phyloP scores from a whole-genome alignment of 2,113 vertebrate species.

The Cyprinodon brontotheroides region DNA sequence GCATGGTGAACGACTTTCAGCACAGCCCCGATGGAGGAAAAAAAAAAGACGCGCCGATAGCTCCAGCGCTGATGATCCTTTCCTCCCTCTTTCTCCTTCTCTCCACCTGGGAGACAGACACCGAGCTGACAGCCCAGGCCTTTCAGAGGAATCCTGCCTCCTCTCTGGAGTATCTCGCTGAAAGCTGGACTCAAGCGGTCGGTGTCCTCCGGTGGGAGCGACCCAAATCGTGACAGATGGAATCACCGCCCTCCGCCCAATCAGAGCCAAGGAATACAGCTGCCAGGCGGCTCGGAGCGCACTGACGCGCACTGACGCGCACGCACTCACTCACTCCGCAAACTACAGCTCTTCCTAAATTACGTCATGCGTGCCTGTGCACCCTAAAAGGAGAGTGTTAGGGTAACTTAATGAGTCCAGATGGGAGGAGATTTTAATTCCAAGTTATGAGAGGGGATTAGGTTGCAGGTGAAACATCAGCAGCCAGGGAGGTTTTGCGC shows the following conservation, averaged over 20 bases:
- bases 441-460: constrained; percentile 16
- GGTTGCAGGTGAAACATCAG: constrained; percentile 4
- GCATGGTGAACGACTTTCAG: constrained; percentile 85
- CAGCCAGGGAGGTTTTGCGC: constrained; percentile 4
- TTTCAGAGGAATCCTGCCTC: constrained; percentile 49
- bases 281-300: constrained; percentile 65
- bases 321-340: constrained; percentile 16
- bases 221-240: constrained; percentile 74
- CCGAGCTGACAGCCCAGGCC: constrained; percentile 56
- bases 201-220: constrained; percentile 68
- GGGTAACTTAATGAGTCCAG: constrained; percentile 42
- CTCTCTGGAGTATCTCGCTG: constrained; percentile 44
- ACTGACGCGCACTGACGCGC: constrained; percentile 65
- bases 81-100: constrained; percentile 23
- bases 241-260: constrained; percentile 77
- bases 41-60: constrained; percentile 30
- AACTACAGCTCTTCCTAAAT: constrained; percentile 68
- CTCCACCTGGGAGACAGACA: constrained; percentile 52
- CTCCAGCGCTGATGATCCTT: constrained; percentile 44
- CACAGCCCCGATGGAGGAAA: constrained; percentile 66
- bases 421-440: constrained; percentile 49
- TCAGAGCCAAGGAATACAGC: constrained; percentile 62
- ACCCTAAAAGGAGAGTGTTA: constrained; percentile 71
- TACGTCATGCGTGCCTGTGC: constrained; percentile 75
- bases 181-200: constrained; percentile 56